These are phyloP conservation scores for Aleadryas rufinucha DNA, from an alignment of 2,113 vertebrate species.

Conservation along the genomic window DNA sequence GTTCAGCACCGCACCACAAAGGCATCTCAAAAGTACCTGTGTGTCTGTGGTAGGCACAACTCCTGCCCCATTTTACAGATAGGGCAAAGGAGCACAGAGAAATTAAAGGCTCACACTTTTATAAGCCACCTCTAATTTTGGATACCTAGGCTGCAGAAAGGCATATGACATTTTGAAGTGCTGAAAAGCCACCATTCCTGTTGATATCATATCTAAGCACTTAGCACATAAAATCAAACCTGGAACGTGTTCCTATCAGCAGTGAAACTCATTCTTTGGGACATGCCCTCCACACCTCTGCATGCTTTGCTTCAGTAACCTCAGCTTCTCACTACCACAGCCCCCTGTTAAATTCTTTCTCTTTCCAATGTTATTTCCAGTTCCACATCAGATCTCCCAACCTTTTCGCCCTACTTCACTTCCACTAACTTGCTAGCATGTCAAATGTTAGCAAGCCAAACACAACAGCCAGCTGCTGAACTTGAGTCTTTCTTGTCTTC, in stretches of 20 bases:
- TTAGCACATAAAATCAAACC: neutral
- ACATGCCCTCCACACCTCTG: neutral
- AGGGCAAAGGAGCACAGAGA: neutral
- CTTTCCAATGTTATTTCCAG: neutral
- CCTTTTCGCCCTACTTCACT: neutral
- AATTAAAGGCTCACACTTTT: neutral
- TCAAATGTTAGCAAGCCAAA: neutral
- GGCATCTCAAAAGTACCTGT: neutral
- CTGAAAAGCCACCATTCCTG: neutral
- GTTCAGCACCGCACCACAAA: neutral
- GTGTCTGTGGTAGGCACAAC: neutral
- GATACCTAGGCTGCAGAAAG: neutral
- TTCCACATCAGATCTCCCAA: neutral
- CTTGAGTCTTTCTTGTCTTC: neutral
- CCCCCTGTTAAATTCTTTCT: neutral
- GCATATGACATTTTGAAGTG: neutral
- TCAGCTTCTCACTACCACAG: neutral
- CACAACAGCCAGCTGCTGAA: neutral
- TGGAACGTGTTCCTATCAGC: neutral
- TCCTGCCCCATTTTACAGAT: neutral
- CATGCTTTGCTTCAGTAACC: neutral
- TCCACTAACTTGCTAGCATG: neutral
- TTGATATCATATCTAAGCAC: neutral
- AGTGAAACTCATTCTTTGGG: neutral
- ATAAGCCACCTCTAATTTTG: neutral